Conservation (phyloP, 2,113 vertebrate species). For the mouse (Mus musculus) region GRCm39 chr5:8207501-8208000, state of each 20-base stretch:
- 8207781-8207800: no score
- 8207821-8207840: background rate
- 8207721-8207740: background rate
- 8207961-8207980: background rate
- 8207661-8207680: background rate
- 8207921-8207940: background rate
- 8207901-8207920: background rate
- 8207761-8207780: no score
- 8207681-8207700: no score
- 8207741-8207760: background rate
- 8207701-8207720: background rate
- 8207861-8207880: background rate
- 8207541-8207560: background rate
- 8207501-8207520: conserved; percentile 8
- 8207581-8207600: conserved; percentile 10
- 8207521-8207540: background rate
- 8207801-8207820: background rate
- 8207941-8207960: conserved; percentile 36
- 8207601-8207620: background rate
- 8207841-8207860: background rate
- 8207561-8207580: background rate
- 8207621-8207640: background rate
- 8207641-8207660: no score
- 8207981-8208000: conserved; percentile 26
- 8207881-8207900: background rate